phyloP scores from a whole-genome alignment of 1,140 invertebrate species.

The Bilobella aurantiaca region DNA sequence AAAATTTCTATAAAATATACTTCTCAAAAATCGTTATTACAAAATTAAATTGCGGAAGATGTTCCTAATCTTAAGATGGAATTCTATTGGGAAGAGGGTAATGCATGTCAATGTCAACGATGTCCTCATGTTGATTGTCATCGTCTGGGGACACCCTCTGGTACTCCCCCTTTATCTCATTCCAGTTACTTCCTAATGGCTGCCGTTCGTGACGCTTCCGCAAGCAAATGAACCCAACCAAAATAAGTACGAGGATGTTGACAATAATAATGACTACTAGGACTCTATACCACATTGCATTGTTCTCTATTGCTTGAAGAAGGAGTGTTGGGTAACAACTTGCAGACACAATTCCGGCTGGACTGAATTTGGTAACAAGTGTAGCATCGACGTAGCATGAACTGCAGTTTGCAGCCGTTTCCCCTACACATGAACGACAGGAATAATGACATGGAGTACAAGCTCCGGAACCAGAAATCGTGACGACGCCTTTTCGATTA shows the following conservation, averaged over 20 bases:
- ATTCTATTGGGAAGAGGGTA: neutral
- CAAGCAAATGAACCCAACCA: conserved; percentile 21
- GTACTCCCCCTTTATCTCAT: conserved; percentile 11
- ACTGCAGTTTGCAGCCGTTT: conserved; percentile 48
- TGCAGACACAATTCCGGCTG: neutral
- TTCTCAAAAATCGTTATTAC: too few relatives aligned
- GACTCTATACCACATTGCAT: conserved; percentile 19
- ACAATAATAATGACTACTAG: conserved; percentile 15
- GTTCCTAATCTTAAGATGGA: too few relatives aligned
- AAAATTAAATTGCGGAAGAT: too few relatives aligned
- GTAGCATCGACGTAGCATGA: conserved; percentile 46
- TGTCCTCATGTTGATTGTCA: too few relatives aligned
- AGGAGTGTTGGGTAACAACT: conserved; percentile 31
- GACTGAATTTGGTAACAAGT: conserved; percentile 26
- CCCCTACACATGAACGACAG: conserved; percentile 47
- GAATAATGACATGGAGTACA: conserved; percentile 50
- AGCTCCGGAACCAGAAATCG: neutral
- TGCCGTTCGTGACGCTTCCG: neutral
- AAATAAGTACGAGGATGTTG: conserved; percentile 14
- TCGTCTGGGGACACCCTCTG: conserved; percentile 22
- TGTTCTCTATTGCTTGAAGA: conserved; percentile 15
- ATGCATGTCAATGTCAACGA: neutral
- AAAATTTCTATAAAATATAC: too few relatives aligned
- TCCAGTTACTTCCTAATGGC: conserved; percentile 1
- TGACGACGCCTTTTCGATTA: neutral